phyloP scores from a whole-genome alignment of 2,113 vertebrate genomes.

The Rhinolophus sinicus region DNA sequence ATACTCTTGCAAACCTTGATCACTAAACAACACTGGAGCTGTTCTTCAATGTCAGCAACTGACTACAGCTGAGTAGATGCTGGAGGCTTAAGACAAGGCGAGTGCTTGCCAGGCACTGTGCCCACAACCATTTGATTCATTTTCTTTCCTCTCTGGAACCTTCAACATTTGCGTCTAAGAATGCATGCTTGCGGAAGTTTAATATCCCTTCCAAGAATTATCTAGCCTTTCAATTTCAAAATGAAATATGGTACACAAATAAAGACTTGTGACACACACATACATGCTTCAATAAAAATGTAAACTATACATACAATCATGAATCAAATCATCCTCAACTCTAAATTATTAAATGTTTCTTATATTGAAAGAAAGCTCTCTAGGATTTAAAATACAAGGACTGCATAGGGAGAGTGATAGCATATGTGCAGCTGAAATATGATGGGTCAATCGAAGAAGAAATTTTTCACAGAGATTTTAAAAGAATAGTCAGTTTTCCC shows the following conservation, averaged over 20 bases:
- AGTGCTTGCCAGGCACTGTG: background rate
- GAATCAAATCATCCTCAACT: background rate
- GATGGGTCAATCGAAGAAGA: background rate
- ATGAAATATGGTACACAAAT: slow-evolving; percentile 1
- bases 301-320: background rate
- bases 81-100: background rate
- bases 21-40: background rate
- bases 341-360: slow-evolving; percentile 9
- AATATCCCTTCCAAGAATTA: background rate
- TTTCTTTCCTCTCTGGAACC: background rate
- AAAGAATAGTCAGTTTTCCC: background rate
- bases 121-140: background rate
- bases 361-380: background rate
- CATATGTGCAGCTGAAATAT: background rate
- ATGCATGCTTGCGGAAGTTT: background rate
- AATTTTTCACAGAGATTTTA: background rate
- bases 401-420: background rate
- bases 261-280: background rate
- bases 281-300: background rate
- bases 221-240: slow-evolving; percentile 9
- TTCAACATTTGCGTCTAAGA: background rate
- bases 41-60: background rate
- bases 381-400: background rate
- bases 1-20: background rate
- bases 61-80: background rate